Evolutionary conservation across 2,888 invertebrate species (phyloP).

Genomic region (Adelphocoris suturalis): DNA sequence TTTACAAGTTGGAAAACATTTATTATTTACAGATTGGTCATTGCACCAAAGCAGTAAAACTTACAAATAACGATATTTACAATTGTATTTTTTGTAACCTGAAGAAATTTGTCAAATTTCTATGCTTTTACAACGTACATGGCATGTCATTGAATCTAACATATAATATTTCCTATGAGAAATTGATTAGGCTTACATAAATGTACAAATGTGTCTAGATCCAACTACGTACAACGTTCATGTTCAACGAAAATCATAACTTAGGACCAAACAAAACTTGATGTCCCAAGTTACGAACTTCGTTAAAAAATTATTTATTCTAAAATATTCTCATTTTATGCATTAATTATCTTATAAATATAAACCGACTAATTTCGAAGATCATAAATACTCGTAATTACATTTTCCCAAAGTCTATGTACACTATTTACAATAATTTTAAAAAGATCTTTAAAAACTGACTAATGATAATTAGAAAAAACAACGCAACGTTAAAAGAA

Average conservation of each 20-base stretch:
- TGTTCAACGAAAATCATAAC: neutral
- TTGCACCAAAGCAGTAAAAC: constrained; percentile 35
- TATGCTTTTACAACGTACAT: neutral
- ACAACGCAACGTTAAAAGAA: neutral
- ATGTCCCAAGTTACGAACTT: neutral
- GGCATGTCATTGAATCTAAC: neutral
- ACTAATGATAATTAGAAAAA: constrained; percentile 20
- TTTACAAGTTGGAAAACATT: constrained; percentile 52
- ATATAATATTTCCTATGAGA: neutral
- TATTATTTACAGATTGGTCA: constrained; percentile 47
- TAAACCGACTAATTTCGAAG: constrained; percentile 37
- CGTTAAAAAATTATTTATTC: neutral
- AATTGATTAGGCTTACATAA: neutral
- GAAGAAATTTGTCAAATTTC: neutral
- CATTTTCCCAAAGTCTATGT: neutral
- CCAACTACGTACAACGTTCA: neutral
- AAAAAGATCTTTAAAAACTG: constrained; percentile 15
- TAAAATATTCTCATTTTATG: neutral
- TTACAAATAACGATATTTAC: constrained; percentile 37
- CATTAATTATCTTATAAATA: constrained; percentile 25
- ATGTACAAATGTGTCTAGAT: constrained; percentile 5
- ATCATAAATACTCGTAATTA: constrained; percentile 54
- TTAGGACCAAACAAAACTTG: neutral
- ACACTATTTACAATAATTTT: constrained; percentile 8
- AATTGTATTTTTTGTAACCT: neutral